These are phyloP conservation scores for Alcedo atthis DNA, from an alignment of 2,797 vertebrate genomes.

Conservation along the genomic window DNA sequence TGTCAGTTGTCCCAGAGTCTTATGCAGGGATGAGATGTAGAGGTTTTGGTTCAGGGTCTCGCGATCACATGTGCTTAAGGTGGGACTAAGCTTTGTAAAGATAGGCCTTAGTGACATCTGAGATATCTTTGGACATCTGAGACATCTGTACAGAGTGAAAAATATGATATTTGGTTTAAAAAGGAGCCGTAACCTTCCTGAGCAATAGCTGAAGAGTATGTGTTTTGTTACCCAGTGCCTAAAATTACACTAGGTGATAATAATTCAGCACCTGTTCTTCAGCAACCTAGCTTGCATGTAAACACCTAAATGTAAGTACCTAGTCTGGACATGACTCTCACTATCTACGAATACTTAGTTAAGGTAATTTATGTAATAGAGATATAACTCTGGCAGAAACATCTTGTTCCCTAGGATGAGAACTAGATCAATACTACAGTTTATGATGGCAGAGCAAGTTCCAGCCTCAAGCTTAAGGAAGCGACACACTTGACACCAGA, in stretches of 20 bases:
- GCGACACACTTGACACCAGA: neutral
- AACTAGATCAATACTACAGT: neutral
- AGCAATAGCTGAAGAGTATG: neutral
- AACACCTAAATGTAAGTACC: neutral
- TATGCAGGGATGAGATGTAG: neutral
- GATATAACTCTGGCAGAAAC: neutral
- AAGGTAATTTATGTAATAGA: neutral
- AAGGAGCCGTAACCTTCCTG: neutral
- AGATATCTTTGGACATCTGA: neutral
- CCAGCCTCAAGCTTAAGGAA: neutral
- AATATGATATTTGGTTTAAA: neutral
- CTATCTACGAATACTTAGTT: neutral
- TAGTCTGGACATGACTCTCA: neutral
- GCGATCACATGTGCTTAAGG: accelerated
- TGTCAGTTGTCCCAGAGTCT: neutral
- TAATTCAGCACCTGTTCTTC: neutral
- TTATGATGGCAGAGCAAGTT: neutral
- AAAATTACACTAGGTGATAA: neutral
- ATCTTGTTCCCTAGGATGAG: neutral
- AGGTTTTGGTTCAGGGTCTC: neutral
- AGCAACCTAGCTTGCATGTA: neutral
- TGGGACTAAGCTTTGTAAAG: neutral
- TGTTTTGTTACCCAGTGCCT: neutral
- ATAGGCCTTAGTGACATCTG: neutral
- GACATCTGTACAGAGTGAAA: accelerated